phyloP scores from a whole-genome alignment of 2,888 invertebrate species.

The Clitarchus hookeri region DNA sequence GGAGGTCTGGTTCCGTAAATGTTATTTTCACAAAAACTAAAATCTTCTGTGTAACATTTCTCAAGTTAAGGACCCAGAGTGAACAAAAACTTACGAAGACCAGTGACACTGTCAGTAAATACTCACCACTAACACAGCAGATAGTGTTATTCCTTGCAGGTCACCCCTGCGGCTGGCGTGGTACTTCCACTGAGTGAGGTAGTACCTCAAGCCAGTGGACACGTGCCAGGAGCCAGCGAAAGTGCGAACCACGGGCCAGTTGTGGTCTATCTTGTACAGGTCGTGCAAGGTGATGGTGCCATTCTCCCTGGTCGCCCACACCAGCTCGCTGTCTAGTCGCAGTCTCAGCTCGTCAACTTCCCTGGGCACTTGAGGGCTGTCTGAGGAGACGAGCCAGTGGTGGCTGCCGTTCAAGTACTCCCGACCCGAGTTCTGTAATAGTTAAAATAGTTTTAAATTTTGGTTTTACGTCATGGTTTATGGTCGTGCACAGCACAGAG shows the following conservation, averaged over 20 bases:
- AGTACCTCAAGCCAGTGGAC: conserved; percentile 43
- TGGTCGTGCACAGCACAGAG: too few species aligned
- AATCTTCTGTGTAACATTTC: too few species aligned
- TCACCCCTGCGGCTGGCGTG: conserved; percentile 19
- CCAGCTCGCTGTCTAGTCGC: conserved; percentile 48
- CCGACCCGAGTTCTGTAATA: conserved; percentile 27
- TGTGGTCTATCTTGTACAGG: conserved; percentile 47
- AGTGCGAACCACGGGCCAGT: conserved; percentile 19
- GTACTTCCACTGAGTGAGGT: conserved; percentile 49
- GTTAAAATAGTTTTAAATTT: too few species aligned
- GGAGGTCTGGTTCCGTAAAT: too few species aligned
- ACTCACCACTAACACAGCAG: conserved; percentile 16
- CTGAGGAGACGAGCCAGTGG: conserved; percentile 48
- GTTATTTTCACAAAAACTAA: too few species aligned
- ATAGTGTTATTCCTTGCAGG: conserved; percentile 20
- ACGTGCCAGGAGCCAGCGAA: conserved; percentile 46
- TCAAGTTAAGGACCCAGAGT: too few species aligned
- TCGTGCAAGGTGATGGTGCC: conserved; percentile 46
- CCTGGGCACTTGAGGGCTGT: conserved; percentile 39
- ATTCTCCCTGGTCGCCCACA: conserved; percentile 42
- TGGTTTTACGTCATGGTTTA: too few species aligned
- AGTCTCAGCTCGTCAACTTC: conserved; percentile 45
- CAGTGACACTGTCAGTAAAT: not conserved
- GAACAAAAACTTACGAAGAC: too few species aligned
- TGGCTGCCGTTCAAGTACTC: conserved; percentile 47